Conservation (phyloP, 2,888 invertebrate species). For the Philaethria dido region DNA sequence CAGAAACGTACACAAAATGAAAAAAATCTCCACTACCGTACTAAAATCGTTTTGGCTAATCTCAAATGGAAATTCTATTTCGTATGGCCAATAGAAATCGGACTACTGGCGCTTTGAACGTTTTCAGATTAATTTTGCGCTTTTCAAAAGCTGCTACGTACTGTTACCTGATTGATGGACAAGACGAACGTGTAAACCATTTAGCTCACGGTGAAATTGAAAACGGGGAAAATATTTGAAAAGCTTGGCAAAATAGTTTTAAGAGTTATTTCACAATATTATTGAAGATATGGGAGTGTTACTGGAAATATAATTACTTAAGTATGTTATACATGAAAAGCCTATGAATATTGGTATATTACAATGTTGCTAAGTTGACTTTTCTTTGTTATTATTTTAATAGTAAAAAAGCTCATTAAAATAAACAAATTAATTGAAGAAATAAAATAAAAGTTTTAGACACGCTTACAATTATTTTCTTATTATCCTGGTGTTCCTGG, state of each 20-base stretch:
- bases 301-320: too few species aligned
- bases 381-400: too few species aligned
- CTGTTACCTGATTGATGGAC: slow-evolving; percentile 9
- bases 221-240: not conserved
- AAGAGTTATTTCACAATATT: too few species aligned
- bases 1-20: not conserved
- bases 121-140: slow-evolving; percentile 23
- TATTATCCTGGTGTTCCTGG: too few species aligned
- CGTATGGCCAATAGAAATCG: slow-evolving; percentile 15
- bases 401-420: too few species aligned
- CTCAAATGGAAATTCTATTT: slow-evolving; percentile 20
- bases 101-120: slow-evolving; percentile 8
- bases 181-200: not conserved
- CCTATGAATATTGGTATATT: too few species aligned
- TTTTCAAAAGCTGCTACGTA: slow-evolving; percentile 5
- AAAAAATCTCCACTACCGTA: not conserved
- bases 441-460: too few species aligned
- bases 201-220: not conserved
- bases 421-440: too few species aligned
- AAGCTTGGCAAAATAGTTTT: not conserved
- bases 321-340: too few species aligned
- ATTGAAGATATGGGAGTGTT: too few species aligned
- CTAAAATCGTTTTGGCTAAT: slow-evolving; percentile 8
- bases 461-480: too few species aligned
- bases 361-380: too few species aligned